Evolutionary conservation across 1,140 invertebrate species (phyloP).

Genomic region (Procambarus virginalis): DNA sequence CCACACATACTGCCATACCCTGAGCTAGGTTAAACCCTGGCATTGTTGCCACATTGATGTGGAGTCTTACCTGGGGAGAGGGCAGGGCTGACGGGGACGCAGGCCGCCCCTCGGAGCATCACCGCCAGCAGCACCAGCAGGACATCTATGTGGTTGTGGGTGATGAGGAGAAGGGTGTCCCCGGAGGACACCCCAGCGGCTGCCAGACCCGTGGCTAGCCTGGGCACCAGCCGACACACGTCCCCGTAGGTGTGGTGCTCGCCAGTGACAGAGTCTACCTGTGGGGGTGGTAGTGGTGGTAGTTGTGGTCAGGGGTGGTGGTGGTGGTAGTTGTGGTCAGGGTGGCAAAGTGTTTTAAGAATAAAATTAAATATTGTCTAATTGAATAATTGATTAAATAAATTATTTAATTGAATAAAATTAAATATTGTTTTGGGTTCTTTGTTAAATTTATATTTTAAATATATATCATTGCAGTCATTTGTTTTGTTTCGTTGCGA

Average conservation of each 20-base stretch:
- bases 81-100: conserved; percentile 38
- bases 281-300: too few relatives aligned
- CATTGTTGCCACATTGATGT: too few relatives aligned
- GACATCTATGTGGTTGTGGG: conserved; percentile 35
- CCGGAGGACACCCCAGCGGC: conserved; percentile 28
- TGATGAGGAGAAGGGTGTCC: conserved; percentile 6
- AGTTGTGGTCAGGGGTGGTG: too few relatives aligned
- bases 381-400: too few relatives aligned
- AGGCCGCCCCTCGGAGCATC: not conserved
- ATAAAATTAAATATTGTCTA: too few relatives aligned
- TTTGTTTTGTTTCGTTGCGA: too few relatives aligned
- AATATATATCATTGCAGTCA: too few relatives aligned
- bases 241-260: conserved; percentile 15
- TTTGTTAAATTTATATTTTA: too few relatives aligned
- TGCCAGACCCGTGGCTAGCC: not conserved
- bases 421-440: too few relatives aligned
- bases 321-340: not conserved
- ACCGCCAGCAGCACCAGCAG: conserved; percentile 10
- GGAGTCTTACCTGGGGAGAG: conserved; percentile 16
- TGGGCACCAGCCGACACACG: conserved; percentile 8
- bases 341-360: not conserved
- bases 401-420: too few relatives aligned
- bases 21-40: too few relatives aligned
- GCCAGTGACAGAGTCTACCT: conserved; percentile 11
- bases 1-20: too few relatives aligned